These are phyloP conservation scores for Listrodromus nycthemerus DNA, from an alignment of 2,888 invertebrate species.

Conservation along the genomic window DNA sequence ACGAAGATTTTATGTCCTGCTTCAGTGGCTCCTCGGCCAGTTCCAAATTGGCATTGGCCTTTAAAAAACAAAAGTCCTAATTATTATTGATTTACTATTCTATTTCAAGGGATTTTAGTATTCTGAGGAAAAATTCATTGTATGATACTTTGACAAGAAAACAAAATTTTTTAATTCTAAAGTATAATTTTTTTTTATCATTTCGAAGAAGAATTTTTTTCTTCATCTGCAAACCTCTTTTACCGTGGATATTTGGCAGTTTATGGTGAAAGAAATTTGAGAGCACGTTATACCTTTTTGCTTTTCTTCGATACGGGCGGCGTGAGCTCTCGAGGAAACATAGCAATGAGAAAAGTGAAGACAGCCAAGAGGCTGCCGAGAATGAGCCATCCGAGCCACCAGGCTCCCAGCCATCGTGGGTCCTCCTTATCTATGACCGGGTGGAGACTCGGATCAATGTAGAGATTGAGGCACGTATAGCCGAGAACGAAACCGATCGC, in stretches of 20 bases:
- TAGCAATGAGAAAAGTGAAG: constrained; percentile 87
- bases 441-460: constrained; percentile 87
- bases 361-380: constrained; percentile 86
- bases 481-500: constrained; percentile 87
- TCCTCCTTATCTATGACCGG: constrained; percentile 87
- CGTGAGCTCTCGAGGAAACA: constrained; percentile 88
- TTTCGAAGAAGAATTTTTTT: not conserved
- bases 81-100: not conserved
- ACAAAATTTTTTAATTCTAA: not conserved
- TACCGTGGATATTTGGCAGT: not conserved
- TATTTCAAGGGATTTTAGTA: not conserved
- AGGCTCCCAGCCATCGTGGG: constrained; percentile 91
- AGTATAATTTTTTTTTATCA: not conserved
- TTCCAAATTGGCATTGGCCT: constrained; percentile 63
- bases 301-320: constrained; percentile 73
- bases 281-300: constrained; percentile 40
- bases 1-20: constrained; percentile 67
- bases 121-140: not conserved
- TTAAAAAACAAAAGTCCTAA: not conserved
- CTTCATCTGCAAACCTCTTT: not conserved
- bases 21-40: constrained; percentile 78
- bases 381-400: constrained; percentile 90
- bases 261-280: constrained; percentile 16
- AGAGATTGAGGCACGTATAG: constrained; percentile 85
- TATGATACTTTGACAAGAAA: not conserved